These are phyloP conservation scores for Anthrax anthrax DNA, from an alignment of 2,888 invertebrate genomes.

Conservation along the genomic window DNA sequence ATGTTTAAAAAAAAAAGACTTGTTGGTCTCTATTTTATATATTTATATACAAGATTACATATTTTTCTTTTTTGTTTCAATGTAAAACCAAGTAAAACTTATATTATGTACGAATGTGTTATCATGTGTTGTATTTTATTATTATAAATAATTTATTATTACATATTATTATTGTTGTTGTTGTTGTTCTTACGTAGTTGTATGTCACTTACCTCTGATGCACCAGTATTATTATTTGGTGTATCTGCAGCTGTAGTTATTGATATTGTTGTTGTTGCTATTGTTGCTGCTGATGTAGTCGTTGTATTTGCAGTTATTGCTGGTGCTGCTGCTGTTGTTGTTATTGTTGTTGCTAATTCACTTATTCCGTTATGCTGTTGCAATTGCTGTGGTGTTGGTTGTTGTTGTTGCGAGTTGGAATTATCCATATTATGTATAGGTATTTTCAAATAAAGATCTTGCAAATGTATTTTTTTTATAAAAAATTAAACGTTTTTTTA, in stretches of 20 bases:
- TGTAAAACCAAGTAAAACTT: background rate
- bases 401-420: conserved; percentile 14
- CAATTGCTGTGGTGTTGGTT: conserved; percentile 16
- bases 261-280: background rate
- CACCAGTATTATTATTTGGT: too few relatives aligned
- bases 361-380: conserved; percentile 26
- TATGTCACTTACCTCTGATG: background rate
- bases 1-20: too few relatives aligned
- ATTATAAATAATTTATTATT: too few relatives aligned
- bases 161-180: too few relatives aligned
- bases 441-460: background rate
- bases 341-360: conserved; percentile 21
- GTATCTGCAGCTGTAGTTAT: background rate
- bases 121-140: too few relatives aligned
- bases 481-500: too few relatives aligned
- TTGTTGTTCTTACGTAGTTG: too few relatives aligned
- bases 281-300: conserved; percentile 1
- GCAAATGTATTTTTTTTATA: background rate
- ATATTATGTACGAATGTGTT: too few relatives aligned
- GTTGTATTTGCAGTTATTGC: conserved; percentile 7
- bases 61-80: too few relatives aligned
- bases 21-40: too few relatives aligned
- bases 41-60: too few relatives aligned
- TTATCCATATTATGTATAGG: background rate
- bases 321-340: background rate